Base-by-base conservation (phyloP, 2,888 invertebrate species). In the Furcula furcula region DNA sequence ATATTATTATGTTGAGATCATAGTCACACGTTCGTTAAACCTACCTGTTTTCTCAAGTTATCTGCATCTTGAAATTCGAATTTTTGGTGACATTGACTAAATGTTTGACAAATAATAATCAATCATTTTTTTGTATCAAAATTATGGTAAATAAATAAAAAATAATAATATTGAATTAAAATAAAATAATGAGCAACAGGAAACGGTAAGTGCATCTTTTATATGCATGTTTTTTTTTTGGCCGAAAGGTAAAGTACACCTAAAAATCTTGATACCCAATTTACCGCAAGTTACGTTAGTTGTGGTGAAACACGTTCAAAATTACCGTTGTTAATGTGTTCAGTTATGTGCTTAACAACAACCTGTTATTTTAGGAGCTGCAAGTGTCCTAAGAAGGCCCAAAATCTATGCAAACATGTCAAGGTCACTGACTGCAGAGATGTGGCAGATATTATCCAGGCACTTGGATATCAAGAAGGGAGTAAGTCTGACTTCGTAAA, bases 401-500 rank as follows among this genome's bases (percentile, higher is more conserved):
- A 62, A 34, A 53, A 56, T 32, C 31, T 47, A 16, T 73, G 75
- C 41, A 70, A 62, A 51, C 55, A 55, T 37, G 31, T 32, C 1
- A 73, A 59, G 43, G 45, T 47, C 12, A 55, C 62, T 0, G 71
- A 77, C 12, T 74, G 77, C 34, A 75, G 65, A 60, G 68, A 82
- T 68, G 71, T 84, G 2, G 53, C 53, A 1, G 81, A 85, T 40
- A 77, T 86, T 31, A 66, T 83, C 31, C 67, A 75, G 33, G 82
- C 83, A 20, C 76, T 86, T 6, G 68, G 65, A 4, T 69, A 46
- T 36, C 65, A 77, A 18, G 65, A 70, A 15, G 64, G 66, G 49
- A 37, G 80, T 81, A 55, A 66, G 67, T 47, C 25, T 33, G 20
- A 4, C 7, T 11, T 21, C 14, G 27, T 33, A 32, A 33, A 15